Evolutionary conservation across 1,140 invertebrate species (phyloP), one percentile per base, ranked within the genome.

Genomic region (Aphelinus atriplicis): DNA sequence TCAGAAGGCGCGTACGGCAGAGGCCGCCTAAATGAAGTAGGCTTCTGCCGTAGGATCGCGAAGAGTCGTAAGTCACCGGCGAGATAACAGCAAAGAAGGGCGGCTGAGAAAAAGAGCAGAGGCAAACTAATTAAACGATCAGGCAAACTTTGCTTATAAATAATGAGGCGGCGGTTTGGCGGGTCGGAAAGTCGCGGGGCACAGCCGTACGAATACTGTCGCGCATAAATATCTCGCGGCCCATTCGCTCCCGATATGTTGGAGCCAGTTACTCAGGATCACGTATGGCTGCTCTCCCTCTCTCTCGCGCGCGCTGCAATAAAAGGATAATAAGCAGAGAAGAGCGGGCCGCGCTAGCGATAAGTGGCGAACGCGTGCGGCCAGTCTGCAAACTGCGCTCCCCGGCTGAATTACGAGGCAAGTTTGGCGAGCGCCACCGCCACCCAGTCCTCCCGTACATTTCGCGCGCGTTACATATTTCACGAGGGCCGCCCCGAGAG

Each of bases 131-230:
- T 57, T 65, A 51, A 58, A 65, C 42, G 51, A 50, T 72, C 71
- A 58, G 26, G 26, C 26, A 72, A 72, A 72, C 51, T 72, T 72
- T 72, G 6, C 53, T 65, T 65, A 51, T 58, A 72, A 72, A 72
- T 58, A 65, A 72, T 50, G 51, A 7, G 3, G 7, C 2, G 26
- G 6, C 46, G 10, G 26, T 47, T 9, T n/a, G 10, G 62, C 26
- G 0, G 3, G 10, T 10, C 10, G 5, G 26, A 51, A 65, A 65
- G 50, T 65, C 46, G 62, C 48, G 62, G 48, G 7, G 46, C 42
- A 7, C 48, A 7, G 9, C 26, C 2, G 56, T 6, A 7, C 4
- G 42, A 43, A 60, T 60, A 60, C 45, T 7, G 26, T 43, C 5
- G 5, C 42, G 60, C 69, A 26, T 62, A 63, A 62, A 62, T 62